Evolutionary conservation across 2,888 invertebrate genomes (phyloP), one percentile per base, ranked within the genome.

Genomic region (Sarcophaga caerulescens): DNA sequence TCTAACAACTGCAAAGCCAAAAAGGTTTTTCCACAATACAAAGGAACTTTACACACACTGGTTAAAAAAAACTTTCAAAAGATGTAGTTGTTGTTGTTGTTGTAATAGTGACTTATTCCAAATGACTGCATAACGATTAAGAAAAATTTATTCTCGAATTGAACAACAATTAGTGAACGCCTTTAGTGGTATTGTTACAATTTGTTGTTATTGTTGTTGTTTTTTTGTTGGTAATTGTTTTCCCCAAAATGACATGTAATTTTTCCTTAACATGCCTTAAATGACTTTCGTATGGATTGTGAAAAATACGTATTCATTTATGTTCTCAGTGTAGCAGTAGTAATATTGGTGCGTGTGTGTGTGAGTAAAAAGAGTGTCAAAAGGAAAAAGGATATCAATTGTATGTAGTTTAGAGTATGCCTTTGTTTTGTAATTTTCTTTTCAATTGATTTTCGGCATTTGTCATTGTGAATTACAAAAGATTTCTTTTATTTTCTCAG

Each of bases 141-240:
- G 19, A 63, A 23, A 60, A 70, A 75, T 52, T 69, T 52, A 12
- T 52, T 52, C 17, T 44, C 57, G 69, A 78, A 57, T 66, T 85
- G 63, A 88, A 90, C 91, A 89, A 89, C 91, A 91, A 92, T 92
- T 92, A 91, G 91, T 89, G 85, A 89, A 91, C 91, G 91, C 91
- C 91, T 89, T 87, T 84, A 78, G 76, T 66, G 88, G 85, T 88
- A 87, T 87, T 89, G 88, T 89, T 90, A 90, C 90, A 92, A 45
- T 21, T 23, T 35, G 47, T 47, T 91, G 90, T 90, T 89, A 89
- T 92, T n/a, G 14, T 23, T 35, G 23, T 47, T 91, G 90, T 90
- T 89, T 52, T 52, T 52, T 14, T 52, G 12, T 52, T 52, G 21
- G 45, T 91, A 91, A 91, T 92, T 92, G 91, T 91, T 90, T 91